Evolutionary conservation across 1,140 invertebrate species (phyloP), one percentile per base, ranked within the genome.

Genomic region (Drosophila aff.): DNA sequence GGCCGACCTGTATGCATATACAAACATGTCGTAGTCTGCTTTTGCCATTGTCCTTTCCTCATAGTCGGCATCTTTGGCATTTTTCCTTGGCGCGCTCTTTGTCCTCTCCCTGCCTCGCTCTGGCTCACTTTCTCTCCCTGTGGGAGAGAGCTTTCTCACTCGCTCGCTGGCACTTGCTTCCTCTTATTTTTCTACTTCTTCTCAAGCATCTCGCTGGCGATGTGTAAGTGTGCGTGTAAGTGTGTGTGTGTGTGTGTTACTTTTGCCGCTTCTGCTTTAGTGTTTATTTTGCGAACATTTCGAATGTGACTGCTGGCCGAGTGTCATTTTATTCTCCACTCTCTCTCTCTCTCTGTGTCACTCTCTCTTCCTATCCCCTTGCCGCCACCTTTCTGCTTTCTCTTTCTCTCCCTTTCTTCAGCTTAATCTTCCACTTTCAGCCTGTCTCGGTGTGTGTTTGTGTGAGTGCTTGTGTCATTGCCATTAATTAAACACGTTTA

Each of bases 401-500:
- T 38, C 38, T n/a, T 18, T 26, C 21, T 52, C 15, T 59, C 40
- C 47, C 44, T 59, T 43, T 60, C 53, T 55, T 60, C 36, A 52
- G 23, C 59, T 55, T 75, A 62, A 73, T 75, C 72, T 49, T 52
- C 73, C 73, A 73, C 64, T 72, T 72, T 58, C 61, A 16, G 55
- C 43, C 62, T 65, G 41, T 57, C 26, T 18, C 18, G 44, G 52
- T 72, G 23, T 28, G 49, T 57, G 16, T 26, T 16, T 79, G 53
- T 64, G 36, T 55, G 46, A 68, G 64, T 75, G 63, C 66, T 43
- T 84, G 53, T 84, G 71, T 79, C 79, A 79, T 79, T 86, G 79
- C 77, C 85, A 84, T 89, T 89, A 89, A 89, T 89, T 89, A 89
- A 90, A 90, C 85, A 90, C 81, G 79, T 90, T 89, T 85, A 86